phyloP scores from a whole-genome alignment of 1,140 invertebrate genomes.

The Cataglyphis hispanica region DNA sequence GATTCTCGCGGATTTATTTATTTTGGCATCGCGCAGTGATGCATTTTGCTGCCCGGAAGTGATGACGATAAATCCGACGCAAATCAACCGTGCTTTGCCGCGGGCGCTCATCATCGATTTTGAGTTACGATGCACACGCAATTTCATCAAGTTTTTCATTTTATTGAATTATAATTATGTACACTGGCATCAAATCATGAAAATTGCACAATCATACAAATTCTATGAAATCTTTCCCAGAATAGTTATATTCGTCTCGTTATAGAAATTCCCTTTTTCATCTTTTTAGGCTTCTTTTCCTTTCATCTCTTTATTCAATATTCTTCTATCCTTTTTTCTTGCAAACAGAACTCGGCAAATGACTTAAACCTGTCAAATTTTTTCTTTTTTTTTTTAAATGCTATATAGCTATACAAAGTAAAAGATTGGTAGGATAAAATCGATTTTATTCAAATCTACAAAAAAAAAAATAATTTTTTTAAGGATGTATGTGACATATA shows the following conservation, averaged over 20 bases:
- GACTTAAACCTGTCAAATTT: background rate
- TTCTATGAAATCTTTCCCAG: background rate
- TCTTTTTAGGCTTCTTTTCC: background rate
- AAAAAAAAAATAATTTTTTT: background rate
- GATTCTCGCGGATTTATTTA: conserved; percentile 66
- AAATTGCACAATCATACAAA: background rate
- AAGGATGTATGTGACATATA: no score
- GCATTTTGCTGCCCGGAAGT: conserved; percentile 8
- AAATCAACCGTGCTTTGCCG: conserved; percentile 1
- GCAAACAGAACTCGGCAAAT: background rate
- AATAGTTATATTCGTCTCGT: background rate
- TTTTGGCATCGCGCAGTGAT: conserved; percentile 36
- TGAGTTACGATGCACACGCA: background rate
- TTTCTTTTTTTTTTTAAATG: background rate
- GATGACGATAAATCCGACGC: background rate
- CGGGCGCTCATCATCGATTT: conserved; percentile 1
- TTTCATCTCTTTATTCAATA: background rate
- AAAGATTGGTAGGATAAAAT: background rate
- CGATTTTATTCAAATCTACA: background rate
- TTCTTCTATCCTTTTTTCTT: background rate
- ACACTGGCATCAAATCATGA: background rate
- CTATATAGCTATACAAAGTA: background rate
- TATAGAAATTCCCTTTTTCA: background rate
- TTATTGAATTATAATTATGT: conserved; percentile 24
- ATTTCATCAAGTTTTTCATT: conserved; percentile 19